Evolutionary conservation across 2,113 vertebrate genomes (phyloP), one percentile per base, ranked within the genome.

Genomic region (Lepus americanus): DNA sequence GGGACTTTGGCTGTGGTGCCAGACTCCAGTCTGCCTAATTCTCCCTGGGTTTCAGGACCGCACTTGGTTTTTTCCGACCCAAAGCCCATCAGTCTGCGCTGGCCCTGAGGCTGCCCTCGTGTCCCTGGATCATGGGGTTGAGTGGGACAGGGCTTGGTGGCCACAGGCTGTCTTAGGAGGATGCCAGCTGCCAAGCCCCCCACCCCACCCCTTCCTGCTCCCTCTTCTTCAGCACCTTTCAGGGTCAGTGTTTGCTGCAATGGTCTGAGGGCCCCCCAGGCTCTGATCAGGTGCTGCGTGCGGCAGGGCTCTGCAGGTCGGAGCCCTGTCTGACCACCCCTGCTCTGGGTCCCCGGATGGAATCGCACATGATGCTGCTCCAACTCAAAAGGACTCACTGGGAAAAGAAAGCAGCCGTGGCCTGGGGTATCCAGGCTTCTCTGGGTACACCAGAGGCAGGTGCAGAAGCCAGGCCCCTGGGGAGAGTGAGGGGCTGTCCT

Each of bases 11-110:
- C 49, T 17, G 22, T 13, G 17, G 63, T 12, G 29, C 22, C 23
- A 81, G 10, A 20, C 55, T 78, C 69, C 11, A 74, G 31, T 25
- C n/a, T 19, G 4, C 22, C 55, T 6, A 0, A 3, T 59, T 82
- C 64, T 31, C 39, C 9, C 22, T 0, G 22, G 61, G 51, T 25
- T 86, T 64, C 13, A 33, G 31, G 51, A 5, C 53, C 36, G 36
- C 55, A 1, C n/a, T 25, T 70, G 55, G 44, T 3, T 39, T 44
- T 82, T 31, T 36, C 78, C 22, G 14, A 11, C 33, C 64, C 16
- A 29, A 17, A 33, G 13, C 4, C 16, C 6, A 0, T 49, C 49
- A 0, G 0, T 6, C 55, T 1, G 9, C 20, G 36, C 3, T 4
- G 44, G 67, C 16, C 11, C 49, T 6, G 33, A 55, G 39, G 64